Conservation (phyloP, 1,140 invertebrate species). For the Heliconius hewitsoni region DNA sequence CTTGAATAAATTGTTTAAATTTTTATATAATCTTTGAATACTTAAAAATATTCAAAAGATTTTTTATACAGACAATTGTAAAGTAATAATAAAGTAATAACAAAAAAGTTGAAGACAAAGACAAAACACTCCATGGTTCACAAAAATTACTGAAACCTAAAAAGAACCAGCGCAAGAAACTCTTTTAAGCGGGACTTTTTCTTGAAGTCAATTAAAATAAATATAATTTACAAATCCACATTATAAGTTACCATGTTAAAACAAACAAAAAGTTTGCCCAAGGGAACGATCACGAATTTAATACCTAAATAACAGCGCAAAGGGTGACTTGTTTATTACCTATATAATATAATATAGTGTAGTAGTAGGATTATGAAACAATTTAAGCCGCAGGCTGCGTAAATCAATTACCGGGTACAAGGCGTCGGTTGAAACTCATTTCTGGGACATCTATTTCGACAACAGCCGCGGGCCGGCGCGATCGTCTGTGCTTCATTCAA, state of each 20-base stretch:
- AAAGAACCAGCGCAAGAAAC: too few species aligned
- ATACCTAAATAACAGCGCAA: neutral
- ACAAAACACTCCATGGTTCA: neutral
- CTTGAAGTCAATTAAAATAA: neutral
- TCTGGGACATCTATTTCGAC: conserved; percentile 68
- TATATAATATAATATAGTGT: conserved; percentile 8
- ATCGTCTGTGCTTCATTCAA: conserved; percentile 70
- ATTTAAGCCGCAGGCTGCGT: conserved; percentile 40
- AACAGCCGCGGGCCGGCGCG: conserved; percentile 52
- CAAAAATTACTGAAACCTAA: too few species aligned
- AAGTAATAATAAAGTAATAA: too few species aligned
- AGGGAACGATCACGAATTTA: conserved; percentile 4
- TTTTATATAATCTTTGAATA: too few species aligned
- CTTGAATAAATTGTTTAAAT: too few species aligned
- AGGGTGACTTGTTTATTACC: conserved; percentile 8
- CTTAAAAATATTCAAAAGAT: too few species aligned
- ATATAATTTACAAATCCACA: neutral
- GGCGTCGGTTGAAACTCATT: conserved; percentile 62
- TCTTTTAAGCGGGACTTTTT: too few species aligned
- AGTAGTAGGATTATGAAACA: conserved; percentile 25
- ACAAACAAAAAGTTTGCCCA: too few species aligned
- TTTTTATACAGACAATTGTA: too few species aligned
- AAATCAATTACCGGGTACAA: conserved; percentile 74
- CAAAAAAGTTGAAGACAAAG: too few species aligned
- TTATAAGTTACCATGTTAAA: too few species aligned